These are phyloP conservation scores for Blomia tropicalis DNA, from an alignment of 2,888 invertebrate species.

Conservation along the genomic window DNA sequence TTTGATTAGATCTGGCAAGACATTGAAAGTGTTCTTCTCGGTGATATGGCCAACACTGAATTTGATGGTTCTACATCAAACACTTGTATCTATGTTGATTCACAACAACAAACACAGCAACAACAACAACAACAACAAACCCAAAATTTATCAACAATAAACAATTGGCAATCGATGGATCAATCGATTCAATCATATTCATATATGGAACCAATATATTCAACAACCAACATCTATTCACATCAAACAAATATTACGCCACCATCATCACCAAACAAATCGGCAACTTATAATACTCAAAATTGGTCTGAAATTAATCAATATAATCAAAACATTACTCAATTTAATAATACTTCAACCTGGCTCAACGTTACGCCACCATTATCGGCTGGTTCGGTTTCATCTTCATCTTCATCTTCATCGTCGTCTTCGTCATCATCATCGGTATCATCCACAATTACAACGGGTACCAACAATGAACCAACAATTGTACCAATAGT, in stretches of 20 bases:
- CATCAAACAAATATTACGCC: not conserved
- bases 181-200: too few relatives aligned
- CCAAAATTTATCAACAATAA: too few relatives aligned
- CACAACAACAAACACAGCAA: not conserved
- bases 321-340: too few relatives aligned
- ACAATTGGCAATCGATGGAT: too few relatives aligned
- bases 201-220: not conserved
- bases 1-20: constrained; percentile 40
- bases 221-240: not conserved
- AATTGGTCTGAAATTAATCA: too few relatives aligned
- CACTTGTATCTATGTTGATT: not conserved
- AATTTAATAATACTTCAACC: too few relatives aligned
- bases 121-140: not conserved
- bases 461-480: not conserved
- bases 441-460: not conserved
- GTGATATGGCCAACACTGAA: constrained; percentile 1
- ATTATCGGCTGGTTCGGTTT: not conserved
- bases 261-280: not conserved
- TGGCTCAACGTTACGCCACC: too few relatives aligned
- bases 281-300: too few relatives aligned
- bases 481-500: constrained; percentile 6
- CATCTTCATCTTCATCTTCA: not conserved
- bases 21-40: constrained; percentile 38
- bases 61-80: not conserved
- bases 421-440: not conserved